Evolutionary conservation across 2,888 invertebrate genomes (phyloP), one percentile per base, ranked within the genome.

Genomic region (Spisula solida): DNA sequence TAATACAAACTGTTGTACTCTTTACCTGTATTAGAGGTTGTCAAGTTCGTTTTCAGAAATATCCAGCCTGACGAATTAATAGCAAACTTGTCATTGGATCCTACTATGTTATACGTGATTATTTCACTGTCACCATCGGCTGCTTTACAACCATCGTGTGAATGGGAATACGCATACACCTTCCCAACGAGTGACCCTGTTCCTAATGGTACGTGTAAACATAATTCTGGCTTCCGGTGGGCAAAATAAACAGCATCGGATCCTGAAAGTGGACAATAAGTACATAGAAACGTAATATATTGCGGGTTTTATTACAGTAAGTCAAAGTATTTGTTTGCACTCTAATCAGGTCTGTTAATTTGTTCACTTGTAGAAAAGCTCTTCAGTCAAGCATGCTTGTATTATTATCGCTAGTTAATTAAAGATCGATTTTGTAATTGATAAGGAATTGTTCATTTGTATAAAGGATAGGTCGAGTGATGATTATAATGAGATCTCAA

Each of bases 111-210:
- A 87, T 88, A 90, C 14, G 18, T 48, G 16, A 88, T 29, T 34
- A 82, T 75, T 29, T 81, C 84, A 14, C 12, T 29, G 1, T 29
- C 25, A 31, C 25, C 79, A 18, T 70, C n/a, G 8, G 14, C 6
- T 20, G n/a, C 25, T 10, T 55, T 47, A 56, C 92, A 92, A 5
- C 81, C 51, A 41, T 89, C 90, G n/a, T 41, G 56, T 34, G 31
- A 41, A 60, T 87, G 87, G 31, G 81, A 87, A 55, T 89, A 90
- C 56, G 90, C 92, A 83, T 86, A 90, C 85, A 92, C 84, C 29
- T 85, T 91, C 8, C 92, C 92, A 47, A 91, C 82, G n/a, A 80
- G 55, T 70, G 90, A 78, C n/a, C 90, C 88, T 20, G 31, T 82
- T 56, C 55, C 55, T 60, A 88, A 81, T 14, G 82, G 70, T 55